phyloP scores from a whole-genome alignment of 2,888 invertebrate species.

The Sepioteuthis lessoniana region DNA sequence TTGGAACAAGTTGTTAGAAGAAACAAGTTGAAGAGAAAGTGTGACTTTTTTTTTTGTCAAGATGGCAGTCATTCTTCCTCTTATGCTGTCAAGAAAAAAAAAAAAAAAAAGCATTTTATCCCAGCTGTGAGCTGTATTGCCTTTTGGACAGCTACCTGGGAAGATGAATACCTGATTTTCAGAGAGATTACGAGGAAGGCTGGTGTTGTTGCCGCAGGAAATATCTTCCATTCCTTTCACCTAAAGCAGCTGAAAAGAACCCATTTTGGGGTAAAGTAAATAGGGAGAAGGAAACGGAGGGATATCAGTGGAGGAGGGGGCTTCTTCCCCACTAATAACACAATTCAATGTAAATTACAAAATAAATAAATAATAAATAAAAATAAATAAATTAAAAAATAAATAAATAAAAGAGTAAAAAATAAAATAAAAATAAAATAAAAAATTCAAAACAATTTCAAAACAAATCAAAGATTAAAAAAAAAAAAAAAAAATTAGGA shows the following conservation, averaged over 20 bases:
- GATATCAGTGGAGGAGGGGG: no score
- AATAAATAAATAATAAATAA: no score
- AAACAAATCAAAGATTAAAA: no score
- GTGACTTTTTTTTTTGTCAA: not conserved
- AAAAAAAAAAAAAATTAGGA: no score
- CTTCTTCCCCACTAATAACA: no score
- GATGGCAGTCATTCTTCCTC: not conserved
- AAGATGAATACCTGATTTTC: not conserved
- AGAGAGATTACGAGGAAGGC: not conserved
- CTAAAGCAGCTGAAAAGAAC: not conserved
- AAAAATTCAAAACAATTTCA: no score
- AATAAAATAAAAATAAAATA: no score
- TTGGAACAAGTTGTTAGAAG: not conserved
- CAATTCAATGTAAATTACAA: no score
- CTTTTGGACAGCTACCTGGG: not conserved
- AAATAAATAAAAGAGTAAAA: no score
- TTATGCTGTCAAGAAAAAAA: not conserved
- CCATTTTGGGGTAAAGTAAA: not conserved
- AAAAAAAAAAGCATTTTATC: not conserved
- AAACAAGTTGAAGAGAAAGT: not conserved
- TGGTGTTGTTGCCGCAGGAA: not conserved
- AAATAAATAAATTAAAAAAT: no score
- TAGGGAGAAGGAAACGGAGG: no score
- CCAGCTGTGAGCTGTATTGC: not conserved
- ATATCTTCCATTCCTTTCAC: constrained; percentile 9